A percentile compares a stretch with the other conserved stretches of the same genome.
phyloP scores from a whole-genome alignment of 2,888 invertebrate species.

The Meteorus colon region DNA sequence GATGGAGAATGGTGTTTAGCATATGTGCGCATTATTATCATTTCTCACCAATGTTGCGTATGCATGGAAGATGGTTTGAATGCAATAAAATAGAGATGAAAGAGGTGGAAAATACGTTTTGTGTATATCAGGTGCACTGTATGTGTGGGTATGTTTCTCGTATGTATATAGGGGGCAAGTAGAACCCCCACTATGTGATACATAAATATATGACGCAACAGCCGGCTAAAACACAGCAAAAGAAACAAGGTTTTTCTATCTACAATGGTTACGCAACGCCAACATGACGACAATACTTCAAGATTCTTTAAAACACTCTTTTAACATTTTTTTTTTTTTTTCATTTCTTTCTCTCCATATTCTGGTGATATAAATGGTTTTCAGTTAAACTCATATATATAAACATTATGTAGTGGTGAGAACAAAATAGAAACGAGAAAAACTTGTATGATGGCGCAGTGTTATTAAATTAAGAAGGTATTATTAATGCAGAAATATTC shows the following conservation, averaged over 20 bases:
- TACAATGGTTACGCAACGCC: conserved; percentile 3
- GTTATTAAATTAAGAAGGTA: neutral
- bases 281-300: conserved; percentile 4
- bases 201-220: conserved; percentile 12
- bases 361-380: neutral
- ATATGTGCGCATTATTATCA: conserved; percentile 16
- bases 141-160: neutral
- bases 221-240: conserved; percentile 15
- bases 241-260: conserved; percentile 24
- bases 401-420: neutral
- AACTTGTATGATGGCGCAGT: neutral
- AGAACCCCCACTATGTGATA: neutral
- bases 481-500: too few relatives aligned
- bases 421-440: neutral
- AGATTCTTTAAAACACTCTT: conserved; percentile 5
- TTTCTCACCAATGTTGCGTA: neutral
- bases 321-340: neutral
- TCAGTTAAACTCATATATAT: neutral
- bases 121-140: neutral
- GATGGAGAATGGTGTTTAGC: conserved; percentile 9
- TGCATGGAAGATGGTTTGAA: conserved; percentile 17
- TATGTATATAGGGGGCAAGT: conserved; percentile 4
- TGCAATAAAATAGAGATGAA: conserved; percentile 28
- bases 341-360: neutral
- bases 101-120: neutral